Evolutionary conservation across 2,888 invertebrate species (phyloP).

Genomic region (Chloroclysta siterata): DNA sequence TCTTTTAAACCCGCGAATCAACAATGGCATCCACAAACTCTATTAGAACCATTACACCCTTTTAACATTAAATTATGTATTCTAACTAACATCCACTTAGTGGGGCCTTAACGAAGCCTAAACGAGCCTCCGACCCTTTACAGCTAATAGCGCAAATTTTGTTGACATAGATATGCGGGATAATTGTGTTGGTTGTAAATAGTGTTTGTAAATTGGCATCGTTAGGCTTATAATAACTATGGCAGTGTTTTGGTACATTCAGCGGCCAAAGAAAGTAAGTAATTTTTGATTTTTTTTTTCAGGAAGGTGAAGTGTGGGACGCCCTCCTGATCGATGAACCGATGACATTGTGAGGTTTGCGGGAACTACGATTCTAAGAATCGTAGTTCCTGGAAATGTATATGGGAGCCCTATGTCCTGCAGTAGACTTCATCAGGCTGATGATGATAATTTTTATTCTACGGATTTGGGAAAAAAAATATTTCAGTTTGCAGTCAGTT

Average conservation of each 20-base stretch:
- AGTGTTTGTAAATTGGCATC: conserved; percentile 9
- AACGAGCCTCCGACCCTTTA: conserved; percentile 41
- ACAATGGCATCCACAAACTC: background rate
- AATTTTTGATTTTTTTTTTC: too few relatives aligned
- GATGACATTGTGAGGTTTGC: too few relatives aligned
- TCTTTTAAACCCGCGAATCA: background rate
- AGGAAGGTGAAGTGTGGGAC: too few relatives aligned
- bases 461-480: too few relatives aligned
- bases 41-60: conserved; percentile 32
- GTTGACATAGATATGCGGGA: conserved; percentile 50
- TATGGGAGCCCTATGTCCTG: too few relatives aligned
- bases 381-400: too few relatives aligned
- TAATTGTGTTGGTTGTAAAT: conserved; percentile 7
- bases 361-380: too few relatives aligned
- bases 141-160: conserved; percentile 54
- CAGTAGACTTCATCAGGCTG: too few relatives aligned
- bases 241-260: background rate
- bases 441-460: too few relatives aligned
- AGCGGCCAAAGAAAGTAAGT: too few relatives aligned
- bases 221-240: background rate
- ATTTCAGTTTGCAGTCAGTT: too few relatives aligned
- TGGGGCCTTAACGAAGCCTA: conserved; percentile 24
- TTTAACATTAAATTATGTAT: conserved; percentile 36
- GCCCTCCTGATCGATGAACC: too few relatives aligned
- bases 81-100: conserved; percentile 26